Evolutionary conservation across 2,797 vertebrate genomes (phyloP), one percentile per base, ranked within the genome.

Genomic region (Thalassophryne amazonica): DNA sequence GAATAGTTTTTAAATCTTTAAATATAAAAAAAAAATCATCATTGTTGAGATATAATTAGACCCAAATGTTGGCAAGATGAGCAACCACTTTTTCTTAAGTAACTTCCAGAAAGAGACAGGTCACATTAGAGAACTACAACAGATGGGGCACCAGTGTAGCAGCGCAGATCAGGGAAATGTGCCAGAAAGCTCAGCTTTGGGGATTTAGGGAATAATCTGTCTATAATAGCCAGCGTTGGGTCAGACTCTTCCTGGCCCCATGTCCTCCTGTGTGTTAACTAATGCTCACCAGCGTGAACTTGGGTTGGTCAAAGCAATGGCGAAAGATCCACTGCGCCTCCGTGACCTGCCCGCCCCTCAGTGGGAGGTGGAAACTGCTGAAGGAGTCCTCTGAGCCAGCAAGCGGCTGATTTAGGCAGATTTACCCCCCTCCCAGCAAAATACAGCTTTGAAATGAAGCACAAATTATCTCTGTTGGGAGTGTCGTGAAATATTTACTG

Each of bases 191-290:
- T 58, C 73, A 76, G 76, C 68, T 59, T 48, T 81, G 75, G 82
- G 78, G 62, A 74, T 87, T n/a, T 79, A 59, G 86, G 88, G 86
- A 91, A 78, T 85, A 80, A 83, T 86, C 83, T 89, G 86, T 80
- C 81, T 69, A 75, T 88, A 84, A 86, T 79, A 87, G 51, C 69
- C 80, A 75, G 68, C 77, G 65, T 38, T 75, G 78, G 82, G 86
- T 91, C 85, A 90, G 71, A 86, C 31, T 34, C 10, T 19, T 21
- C 14, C 17, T 10, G 30, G 71, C 58, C 58, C 37, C 59, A 79
- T 73, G 82, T 76, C 62, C 75, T 84, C 80, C 60, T 66, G 51
- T 75, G 74, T 80, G 69, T 88, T 92, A 92, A 91, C 76, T 91
- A 92, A 89, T 33, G 40, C 71, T 89, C 87, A 83, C 47, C 84